Evolutionary conservation across 2,113 vertebrate species (phyloP).

Genomic region (Noctilio leporinus): DNA sequence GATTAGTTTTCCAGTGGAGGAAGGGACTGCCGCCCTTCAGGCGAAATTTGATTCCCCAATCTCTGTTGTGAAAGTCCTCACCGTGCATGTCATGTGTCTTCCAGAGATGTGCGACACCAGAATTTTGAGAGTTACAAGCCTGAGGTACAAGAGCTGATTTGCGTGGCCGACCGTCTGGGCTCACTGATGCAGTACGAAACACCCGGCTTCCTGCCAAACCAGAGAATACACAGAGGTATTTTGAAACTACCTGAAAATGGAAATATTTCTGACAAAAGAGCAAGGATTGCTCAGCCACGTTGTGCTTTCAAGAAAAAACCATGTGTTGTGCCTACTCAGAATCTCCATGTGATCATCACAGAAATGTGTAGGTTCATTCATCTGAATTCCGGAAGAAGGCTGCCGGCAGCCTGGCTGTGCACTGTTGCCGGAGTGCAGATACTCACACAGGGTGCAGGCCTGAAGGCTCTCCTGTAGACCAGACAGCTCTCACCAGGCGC

Average conservation of each 20-base stretch:
- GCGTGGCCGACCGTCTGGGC: slow-evolving; percentile 93
- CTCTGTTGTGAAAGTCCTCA: neutral
- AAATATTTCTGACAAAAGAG: neutral
- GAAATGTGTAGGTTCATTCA: neutral
- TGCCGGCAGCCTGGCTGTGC: no score
- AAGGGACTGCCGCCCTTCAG: neutral
- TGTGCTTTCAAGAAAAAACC: neutral
- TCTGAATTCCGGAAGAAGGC: neutral
- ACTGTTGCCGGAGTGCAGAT: rapidly evolving
- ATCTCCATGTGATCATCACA: neutral
- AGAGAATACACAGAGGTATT: slow-evolving; percentile 95
- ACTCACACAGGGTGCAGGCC: neutral
- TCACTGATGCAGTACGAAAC: slow-evolving; percentile 97
- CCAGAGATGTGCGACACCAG: slow-evolving; percentile 94
- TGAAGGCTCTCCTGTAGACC: rapidly evolving
- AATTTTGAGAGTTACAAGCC: slow-evolving; percentile 93
- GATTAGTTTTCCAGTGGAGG: neutral
- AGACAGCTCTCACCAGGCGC: neutral
- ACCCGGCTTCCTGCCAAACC: slow-evolving; percentile 95
- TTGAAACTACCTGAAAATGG: neutral
- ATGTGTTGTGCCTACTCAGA: neutral
- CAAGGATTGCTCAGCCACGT: neutral
- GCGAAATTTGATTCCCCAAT: neutral
- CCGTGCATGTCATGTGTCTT: neutral
- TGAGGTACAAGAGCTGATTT: slow-evolving; percentile 93